These are phyloP conservation scores for Plutomurus gul DNA, from an alignment of 1,140 invertebrate species.

Conservation along the genomic window DNA sequence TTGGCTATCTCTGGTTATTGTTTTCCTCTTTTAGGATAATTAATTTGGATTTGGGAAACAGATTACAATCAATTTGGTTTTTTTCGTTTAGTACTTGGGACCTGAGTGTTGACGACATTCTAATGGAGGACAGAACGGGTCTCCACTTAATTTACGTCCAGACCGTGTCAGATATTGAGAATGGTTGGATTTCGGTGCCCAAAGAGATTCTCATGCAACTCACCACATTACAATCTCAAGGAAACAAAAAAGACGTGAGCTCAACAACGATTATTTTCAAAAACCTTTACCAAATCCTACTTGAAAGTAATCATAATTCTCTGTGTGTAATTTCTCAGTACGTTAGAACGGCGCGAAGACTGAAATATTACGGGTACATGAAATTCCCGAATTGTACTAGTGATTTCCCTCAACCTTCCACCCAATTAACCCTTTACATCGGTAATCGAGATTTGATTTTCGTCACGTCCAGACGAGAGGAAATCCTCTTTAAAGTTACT, in stretches of 20 bases:
- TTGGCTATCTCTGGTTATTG: background rate
- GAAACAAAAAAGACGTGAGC: conserved; percentile 80
- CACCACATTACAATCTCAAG: conserved; percentile 70
- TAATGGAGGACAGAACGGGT: conserved; percentile 78
- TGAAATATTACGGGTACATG: conserved; percentile 87
- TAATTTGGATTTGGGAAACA: background rate
- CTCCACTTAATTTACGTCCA: conserved; percentile 87
- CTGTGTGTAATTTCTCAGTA: conserved; percentile 67
- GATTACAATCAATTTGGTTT: conserved; percentile 31
- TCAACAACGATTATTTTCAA: background rate
- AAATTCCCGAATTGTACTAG: conserved; percentile 77
- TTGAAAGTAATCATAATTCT: background rate
- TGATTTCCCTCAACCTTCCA: conserved; percentile 75
- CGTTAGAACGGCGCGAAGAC: conserved; percentile 74
- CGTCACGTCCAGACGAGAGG: conserved; percentile 63
- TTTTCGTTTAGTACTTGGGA: conserved; percentile 82
- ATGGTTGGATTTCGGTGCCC: conserved; percentile 78
- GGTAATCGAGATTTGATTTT: conserved; percentile 80
- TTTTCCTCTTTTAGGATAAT: conserved; percentile 1
- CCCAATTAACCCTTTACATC: conserved; percentile 70
- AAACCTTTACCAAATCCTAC: background rate
- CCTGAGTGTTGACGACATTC: conserved; percentile 75
- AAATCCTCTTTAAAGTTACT: conserved; percentile 88
- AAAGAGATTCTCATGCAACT: conserved; percentile 73
- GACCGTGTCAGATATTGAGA: conserved; percentile 80